Percentiles rank a stretch among this genome's conserved stretches.
phyloP scores from a whole-genome alignment of 1,140 invertebrate genomes.

The Rhopalosiphum maidis region DNA sequence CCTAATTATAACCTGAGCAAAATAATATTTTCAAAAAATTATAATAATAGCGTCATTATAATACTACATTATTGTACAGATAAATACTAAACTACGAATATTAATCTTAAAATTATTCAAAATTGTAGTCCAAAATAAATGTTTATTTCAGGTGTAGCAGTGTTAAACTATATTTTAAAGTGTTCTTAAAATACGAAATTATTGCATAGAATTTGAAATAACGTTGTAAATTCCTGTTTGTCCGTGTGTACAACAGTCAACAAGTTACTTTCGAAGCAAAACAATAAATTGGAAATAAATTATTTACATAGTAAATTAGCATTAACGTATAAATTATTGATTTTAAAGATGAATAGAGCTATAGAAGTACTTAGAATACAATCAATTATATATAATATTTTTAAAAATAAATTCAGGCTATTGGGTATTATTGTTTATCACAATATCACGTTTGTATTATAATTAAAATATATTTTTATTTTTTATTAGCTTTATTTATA shows the following conservation, averaged over 20 bases:
- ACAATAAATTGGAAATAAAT: neutral
- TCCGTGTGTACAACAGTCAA: neutral
- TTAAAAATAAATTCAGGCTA: neutral
- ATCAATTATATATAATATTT: neutral
- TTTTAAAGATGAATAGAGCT: neutral
- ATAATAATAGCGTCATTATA: conserved; percentile 5
- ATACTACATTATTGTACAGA: neutral
- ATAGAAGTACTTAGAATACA: neutral
- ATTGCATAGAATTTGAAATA: neutral
- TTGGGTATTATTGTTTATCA: neutral
- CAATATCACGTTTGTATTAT: neutral
- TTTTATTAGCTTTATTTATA: neutral
- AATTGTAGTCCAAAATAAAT: neutral
- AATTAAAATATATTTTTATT: too few species aligned
- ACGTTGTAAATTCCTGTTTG: neutral
- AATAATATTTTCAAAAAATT: neutral
- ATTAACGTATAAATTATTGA: neutral
- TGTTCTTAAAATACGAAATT: neutral
- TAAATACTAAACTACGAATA: neutral
- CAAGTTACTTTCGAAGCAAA: neutral
- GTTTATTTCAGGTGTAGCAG: neutral
- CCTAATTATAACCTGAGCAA: neutral
- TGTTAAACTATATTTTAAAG: neutral
- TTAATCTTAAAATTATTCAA: conserved; percentile 3
- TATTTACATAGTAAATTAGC: neutral